Conservation (phyloP, 2,888 invertebrate genomes). For the Trachelus tabidus region DNA sequence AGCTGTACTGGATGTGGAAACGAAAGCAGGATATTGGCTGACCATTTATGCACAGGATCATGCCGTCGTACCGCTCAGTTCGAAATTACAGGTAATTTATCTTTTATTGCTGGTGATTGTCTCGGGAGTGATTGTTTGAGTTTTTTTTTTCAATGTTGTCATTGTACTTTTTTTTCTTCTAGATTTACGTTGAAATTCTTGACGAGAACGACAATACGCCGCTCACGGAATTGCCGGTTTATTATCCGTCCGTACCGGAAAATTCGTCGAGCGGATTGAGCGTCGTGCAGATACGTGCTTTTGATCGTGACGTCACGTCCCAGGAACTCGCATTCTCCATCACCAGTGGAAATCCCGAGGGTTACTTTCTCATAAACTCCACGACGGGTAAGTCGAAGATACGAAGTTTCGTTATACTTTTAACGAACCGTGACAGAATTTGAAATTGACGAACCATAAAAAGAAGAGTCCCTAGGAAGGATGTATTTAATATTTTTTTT, state of each 20-base stretch:
- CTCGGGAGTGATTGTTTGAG: background rate
- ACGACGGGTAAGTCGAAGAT: slow-evolving; percentile 76
- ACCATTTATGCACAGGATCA: slow-evolving; percentile 94
- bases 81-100: slow-evolving; percentile 80
- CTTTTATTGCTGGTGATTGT: background rate
- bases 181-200: slow-evolving; percentile 85
- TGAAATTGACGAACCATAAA: background rate
- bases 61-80: slow-evolving; percentile 86
- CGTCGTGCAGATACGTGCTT: slow-evolving; percentile 81
- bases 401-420: background rate
- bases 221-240: slow-evolving; percentile 86
- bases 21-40: slow-evolving; percentile 90
- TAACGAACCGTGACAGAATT: background rate
- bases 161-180: slow-evolving; percentile 24
- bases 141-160: background rate
- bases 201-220: slow-evolving; percentile 98
- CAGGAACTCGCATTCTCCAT: slow-evolving; percentile 83
- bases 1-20: slow-evolving; percentile 89
- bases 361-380: slow-evolving; percentile 88
- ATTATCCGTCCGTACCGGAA: slow-evolving; percentile 84
- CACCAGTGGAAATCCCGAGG: slow-evolving; percentile 91
- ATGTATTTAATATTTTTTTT: background rate
- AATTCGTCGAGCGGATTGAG: slow-evolving; percentile 79
- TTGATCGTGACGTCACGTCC: slow-evolving; percentile 79
- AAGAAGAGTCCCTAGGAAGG: background rate